Conservation (phyloP, 2,113 vertebrate genomes). For the Platichthys flesus region DNA sequence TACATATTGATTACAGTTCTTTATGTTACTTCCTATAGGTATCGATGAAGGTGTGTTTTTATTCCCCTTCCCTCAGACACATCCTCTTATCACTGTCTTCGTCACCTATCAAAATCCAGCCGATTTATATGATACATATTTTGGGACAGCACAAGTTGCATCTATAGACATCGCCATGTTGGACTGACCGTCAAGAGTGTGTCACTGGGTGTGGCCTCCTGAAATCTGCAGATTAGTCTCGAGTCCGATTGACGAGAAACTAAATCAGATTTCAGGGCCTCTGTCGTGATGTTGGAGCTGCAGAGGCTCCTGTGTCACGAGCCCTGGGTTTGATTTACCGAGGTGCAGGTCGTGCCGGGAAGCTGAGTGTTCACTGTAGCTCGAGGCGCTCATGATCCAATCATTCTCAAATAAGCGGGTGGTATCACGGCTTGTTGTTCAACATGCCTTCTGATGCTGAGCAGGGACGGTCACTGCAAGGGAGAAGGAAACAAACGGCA, state of each 20-base stretch:
- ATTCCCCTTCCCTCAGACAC: not conserved
- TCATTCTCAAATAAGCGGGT: constrained; percentile 24
- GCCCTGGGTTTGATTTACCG: constrained; percentile 57
- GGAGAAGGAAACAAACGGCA: constrained; percentile 17
- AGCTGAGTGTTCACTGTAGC: constrained; percentile 31
- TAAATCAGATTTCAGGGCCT: constrained; percentile 49
- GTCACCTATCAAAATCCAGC: not conserved
- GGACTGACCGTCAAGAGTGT: constrained; percentile 10
- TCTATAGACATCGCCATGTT: constrained; percentile 22
- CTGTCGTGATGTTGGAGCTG: constrained; percentile 44
- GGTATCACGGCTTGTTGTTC: constrained; percentile 24
- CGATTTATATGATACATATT: not conserved
- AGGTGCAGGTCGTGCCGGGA: constrained; percentile 29
- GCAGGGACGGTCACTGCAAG: not conserved
- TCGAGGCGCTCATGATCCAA: constrained; percentile 30
- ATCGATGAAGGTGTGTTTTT: no score
- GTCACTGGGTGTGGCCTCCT: not conserved
- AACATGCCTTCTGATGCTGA: constrained; percentile 24
- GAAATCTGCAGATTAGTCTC: constrained; percentile 41
- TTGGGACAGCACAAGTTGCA: not conserved
- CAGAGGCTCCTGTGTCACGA: constrained; percentile 42
- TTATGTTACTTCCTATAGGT: no score
- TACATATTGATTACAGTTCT: no score
- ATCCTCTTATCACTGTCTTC: not conserved
- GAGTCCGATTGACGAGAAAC: constrained; percentile 30